Evolutionary conservation across 2,888 invertebrate species (phyloP).

Genomic region (Amphipyra tragopoginis): DNA sequence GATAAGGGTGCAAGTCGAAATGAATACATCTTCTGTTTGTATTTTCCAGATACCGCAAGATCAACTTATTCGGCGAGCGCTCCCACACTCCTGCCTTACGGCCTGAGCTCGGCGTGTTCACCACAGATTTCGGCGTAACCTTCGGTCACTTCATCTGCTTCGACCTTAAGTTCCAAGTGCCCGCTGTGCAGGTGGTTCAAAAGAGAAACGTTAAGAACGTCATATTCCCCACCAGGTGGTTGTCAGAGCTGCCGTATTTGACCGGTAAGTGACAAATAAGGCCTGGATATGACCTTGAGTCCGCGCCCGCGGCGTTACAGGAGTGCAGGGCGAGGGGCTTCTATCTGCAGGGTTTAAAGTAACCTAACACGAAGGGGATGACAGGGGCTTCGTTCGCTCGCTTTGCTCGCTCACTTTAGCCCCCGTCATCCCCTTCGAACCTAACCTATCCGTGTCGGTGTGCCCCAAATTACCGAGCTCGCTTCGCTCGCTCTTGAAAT

Average conservation of each 20-base stretch:
- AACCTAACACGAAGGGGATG: no score
- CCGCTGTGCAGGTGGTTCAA: constrained; percentile 90
- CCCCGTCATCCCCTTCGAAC: no score
- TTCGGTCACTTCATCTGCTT: constrained; percentile 96
- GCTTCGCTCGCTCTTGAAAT: no score
- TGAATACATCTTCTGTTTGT: background rate
- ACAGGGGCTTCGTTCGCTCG: no score
- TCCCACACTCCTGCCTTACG: constrained; percentile 88
- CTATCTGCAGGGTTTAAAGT: no score
- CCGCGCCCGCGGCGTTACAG: no score
- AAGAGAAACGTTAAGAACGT: constrained; percentile 90
- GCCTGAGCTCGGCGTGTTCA: constrained; percentile 91
- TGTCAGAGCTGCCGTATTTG: constrained; percentile 94
- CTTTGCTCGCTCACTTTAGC: no score
- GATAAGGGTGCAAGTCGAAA: no score
- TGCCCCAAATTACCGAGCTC: no score
- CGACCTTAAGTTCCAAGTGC: constrained; percentile 94
- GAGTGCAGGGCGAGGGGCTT: no score
- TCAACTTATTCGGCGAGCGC: constrained; percentile 88
- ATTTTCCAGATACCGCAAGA: constrained; percentile 84
- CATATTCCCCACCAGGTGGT: constrained; percentile 94
- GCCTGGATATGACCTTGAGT: background rate
- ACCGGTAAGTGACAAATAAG: constrained; percentile 84
- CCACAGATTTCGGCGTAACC: constrained; percentile 94
- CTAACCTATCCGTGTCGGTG: no score